phyloP scores from a whole-genome alignment of 1,140 invertebrate species.

The Portunus trituberculatus region DNA sequence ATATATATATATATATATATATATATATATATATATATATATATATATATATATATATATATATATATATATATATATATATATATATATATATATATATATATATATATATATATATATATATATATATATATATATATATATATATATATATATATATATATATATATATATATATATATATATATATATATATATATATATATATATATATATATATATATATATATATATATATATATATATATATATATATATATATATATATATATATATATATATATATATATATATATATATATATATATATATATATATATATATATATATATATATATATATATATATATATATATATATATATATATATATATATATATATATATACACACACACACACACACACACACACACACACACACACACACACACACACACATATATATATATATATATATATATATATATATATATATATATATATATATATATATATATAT shows the following conservation, averaged over 20 bases:
- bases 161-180: conserved; percentile 16
- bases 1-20: neutral
- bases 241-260: neutral
- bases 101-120: too few species aligned
- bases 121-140: too few species aligned
- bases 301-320: neutral
- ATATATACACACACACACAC: neutral
- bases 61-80: too few species aligned
- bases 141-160: too few species aligned
- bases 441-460: conserved; percentile 26
- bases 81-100: too few species aligned
- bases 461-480: conserved; percentile 26
- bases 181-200: conserved; percentile 26
- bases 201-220: conserved; percentile 26
- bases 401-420: neutral
- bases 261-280: neutral
- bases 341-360: conserved; percentile 26
- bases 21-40: neutral
- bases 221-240: neutral
- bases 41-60: conserved; percentile 19
- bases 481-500: conserved; percentile 26
- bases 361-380: conserved; percentile 19
- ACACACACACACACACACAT: neutral
- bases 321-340: conserved; percentile 19
- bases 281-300: neutral